phyloP scores from a whole-genome alignment of 2,888 invertebrate genomes.

The Bhutanitis thaidina region DNA sequence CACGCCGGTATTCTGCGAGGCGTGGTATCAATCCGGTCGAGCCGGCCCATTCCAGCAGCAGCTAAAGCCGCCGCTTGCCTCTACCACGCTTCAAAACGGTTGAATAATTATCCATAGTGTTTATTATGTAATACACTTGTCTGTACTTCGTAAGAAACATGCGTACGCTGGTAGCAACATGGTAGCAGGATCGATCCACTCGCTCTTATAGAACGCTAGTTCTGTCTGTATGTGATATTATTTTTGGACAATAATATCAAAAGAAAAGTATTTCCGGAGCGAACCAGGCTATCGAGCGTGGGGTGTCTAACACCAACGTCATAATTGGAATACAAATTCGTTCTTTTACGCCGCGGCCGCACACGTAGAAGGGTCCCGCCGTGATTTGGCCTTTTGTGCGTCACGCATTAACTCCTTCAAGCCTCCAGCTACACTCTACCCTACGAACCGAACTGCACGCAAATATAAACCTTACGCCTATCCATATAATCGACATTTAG shows the following conservation, averaged over 20 bases:
- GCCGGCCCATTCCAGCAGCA: too few relatives aligned
- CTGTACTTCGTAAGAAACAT: too few relatives aligned
- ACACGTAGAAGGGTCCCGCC: conserved; percentile 48
- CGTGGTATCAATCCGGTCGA: too few relatives aligned
- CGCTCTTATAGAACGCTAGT: too few relatives aligned
- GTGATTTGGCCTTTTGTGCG: conserved; percentile 79
- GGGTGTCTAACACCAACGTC: conserved; percentile 43
- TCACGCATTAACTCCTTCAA: conserved; percentile 78
- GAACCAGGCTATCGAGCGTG: neutral
- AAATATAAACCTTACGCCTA: conserved; percentile 42
- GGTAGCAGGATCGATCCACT: too few relatives aligned
- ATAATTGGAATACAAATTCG: conserved; percentile 79
- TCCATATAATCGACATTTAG: conserved; percentile 24
- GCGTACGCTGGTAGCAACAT: too few relatives aligned
- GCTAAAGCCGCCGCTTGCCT: too few relatives aligned
- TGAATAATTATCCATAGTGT: too few relatives aligned
- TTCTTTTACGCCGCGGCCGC: conserved; percentile 68
- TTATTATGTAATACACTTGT: too few relatives aligned
- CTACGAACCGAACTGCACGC: conserved; percentile 24
- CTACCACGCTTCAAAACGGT: too few relatives aligned
- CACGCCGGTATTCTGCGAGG: too few relatives aligned
- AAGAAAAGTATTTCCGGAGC: neutral
- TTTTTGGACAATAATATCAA: neutral
- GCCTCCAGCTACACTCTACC: conserved; percentile 58
- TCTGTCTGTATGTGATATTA: too few relatives aligned